These are phyloP conservation scores for Hepsetus odoe DNA, from an alignment of 2,113 vertebrate species.

Conservation along the genomic window DNA sequence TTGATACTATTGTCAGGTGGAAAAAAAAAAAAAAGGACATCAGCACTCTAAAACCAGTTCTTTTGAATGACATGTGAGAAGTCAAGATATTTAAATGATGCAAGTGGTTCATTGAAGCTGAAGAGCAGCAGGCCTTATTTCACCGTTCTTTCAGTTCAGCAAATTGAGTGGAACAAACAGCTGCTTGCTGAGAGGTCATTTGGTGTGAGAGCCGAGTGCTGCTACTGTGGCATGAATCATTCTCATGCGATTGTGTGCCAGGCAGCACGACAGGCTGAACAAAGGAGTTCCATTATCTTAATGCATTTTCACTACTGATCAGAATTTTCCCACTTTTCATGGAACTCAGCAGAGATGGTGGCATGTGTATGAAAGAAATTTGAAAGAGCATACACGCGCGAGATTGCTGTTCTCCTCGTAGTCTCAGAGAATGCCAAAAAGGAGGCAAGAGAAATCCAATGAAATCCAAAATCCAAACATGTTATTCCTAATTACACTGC, in stretches of 20 bases:
- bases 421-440: too few species aligned
- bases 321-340: constrained; percentile 26
- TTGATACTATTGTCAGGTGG: background rate
- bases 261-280: background rate
- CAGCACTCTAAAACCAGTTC: background rate
- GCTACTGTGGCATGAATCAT: constrained; percentile 33
- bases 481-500: too few species aligned
- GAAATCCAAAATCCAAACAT: too few species aligned
- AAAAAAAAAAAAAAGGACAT: background rate
- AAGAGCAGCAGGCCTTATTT: constrained; percentile 24
- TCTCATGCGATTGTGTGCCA: constrained; percentile 32
- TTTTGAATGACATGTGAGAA: background rate
- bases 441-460: too few species aligned
- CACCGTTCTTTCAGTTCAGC: constrained; percentile 15
- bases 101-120: constrained; percentile 1
- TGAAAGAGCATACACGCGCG: background rate
- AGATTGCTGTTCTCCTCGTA: too few species aligned
- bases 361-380: background rate
- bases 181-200: constrained; percentile 43
- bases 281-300: constrained; percentile 39
- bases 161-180: constrained; percentile 29
- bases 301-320: constrained; percentile 4
- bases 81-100: constrained; percentile 9
- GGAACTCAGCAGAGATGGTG: background rate
- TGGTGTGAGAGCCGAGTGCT: constrained; percentile 26